These are phyloP conservation scores for Macrophya annulata DNA, from an alignment of 2,888 invertebrate genomes.

Conservation along the genomic window DNA sequence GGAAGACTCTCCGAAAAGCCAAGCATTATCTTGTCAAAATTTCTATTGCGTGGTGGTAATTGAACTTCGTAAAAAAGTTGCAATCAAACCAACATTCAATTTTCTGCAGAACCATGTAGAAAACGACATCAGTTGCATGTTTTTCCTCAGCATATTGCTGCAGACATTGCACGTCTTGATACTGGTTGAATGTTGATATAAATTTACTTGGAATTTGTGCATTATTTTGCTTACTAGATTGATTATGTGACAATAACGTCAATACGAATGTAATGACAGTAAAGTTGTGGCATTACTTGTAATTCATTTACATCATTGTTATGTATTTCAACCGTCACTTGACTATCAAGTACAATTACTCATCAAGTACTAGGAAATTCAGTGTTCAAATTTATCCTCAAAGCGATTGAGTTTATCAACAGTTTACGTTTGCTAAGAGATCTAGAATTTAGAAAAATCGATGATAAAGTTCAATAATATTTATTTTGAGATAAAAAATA, in stretches of 20 bases:
- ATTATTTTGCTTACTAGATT: background rate
- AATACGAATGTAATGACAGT: background rate
- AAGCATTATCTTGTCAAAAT: background rate
- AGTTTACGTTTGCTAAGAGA: too few species aligned
- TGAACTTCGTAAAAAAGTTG: background rate
- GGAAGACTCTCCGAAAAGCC: background rate
- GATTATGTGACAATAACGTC: background rate
- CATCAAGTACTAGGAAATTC: too few species aligned
- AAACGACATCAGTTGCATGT: background rate
- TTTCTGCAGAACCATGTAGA: background rate
- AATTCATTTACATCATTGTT: background rate
- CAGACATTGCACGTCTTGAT: background rate
- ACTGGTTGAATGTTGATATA: too few species aligned
- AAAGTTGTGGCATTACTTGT: background rate
- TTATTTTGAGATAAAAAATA: background rate
- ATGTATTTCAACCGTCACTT: background rate
- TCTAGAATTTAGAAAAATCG: background rate
- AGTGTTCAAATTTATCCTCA: too few species aligned
- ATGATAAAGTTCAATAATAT: background rate
- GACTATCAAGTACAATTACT: too few species aligned
- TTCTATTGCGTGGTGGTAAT: background rate
- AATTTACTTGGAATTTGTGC: constrained; percentile 1
- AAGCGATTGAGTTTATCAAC: too few species aligned
- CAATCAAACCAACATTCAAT: background rate
- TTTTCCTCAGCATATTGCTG: background rate